Evolutionary conservation across 2,797 vertebrate genomes (phyloP).

Genomic region (Botia almorhae): DNA sequence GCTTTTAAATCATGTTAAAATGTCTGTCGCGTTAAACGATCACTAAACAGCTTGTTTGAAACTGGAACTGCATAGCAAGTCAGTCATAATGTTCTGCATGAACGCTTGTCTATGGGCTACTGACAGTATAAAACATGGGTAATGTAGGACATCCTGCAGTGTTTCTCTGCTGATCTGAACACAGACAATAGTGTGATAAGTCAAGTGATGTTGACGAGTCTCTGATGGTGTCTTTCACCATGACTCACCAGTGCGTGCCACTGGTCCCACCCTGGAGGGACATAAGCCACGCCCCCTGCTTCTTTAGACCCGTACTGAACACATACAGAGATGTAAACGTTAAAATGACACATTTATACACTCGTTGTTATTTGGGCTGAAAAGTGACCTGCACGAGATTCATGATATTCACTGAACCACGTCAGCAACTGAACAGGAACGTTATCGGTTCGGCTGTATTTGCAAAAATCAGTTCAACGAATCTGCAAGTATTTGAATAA

Average conservation of each 20-base stretch:
- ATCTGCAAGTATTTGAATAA: slow-evolving; percentile 10
- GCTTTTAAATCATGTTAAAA: not conserved
- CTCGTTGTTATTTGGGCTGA: too few species aligned
- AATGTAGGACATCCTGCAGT: too few species aligned
- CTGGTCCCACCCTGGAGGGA: slow-evolving; percentile 82
- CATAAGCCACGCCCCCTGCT: slow-evolving; percentile 66
- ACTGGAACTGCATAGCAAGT: not conserved
- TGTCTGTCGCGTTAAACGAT: not conserved
- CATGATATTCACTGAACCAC: too few species aligned
- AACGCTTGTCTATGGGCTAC: not conserved
- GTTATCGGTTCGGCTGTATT: too few species aligned
- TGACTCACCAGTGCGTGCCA: slow-evolving; percentile 79
- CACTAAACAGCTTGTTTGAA: not conserved
- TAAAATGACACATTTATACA: too few species aligned
- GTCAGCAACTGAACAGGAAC: not conserved
- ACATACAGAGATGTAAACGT: too few species aligned
- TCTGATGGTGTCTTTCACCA: slow-evolving; percentile 49
- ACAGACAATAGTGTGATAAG: not conserved
- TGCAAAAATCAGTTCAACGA: not conserved
- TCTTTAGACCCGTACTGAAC: slow-evolving; percentile 77
- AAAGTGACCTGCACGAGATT: too few species aligned
- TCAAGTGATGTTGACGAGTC: not conserved
- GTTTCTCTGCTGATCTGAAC: not conserved
- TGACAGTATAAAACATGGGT: not conserved
- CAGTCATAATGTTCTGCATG: not conserved